Evolutionary conservation across 2,888 invertebrate genomes (phyloP), one percentile per base, ranked within the genome.

Genomic region (Ditylenchus weischeri): DNA sequence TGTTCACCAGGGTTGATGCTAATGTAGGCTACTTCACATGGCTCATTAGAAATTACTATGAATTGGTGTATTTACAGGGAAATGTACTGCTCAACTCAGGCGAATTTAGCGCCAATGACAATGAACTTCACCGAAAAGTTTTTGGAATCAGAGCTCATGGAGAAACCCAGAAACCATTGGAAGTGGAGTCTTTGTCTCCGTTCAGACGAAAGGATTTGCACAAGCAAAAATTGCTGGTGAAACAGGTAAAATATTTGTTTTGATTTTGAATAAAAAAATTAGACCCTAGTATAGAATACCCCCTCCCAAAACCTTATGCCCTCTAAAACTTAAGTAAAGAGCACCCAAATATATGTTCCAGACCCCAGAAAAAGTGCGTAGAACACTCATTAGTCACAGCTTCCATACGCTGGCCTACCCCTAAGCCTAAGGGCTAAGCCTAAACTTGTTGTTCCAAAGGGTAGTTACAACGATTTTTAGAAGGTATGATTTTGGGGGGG

Each of bases 21-120:
- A 54, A 54, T 54, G 54, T 54, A 54, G n/a, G 54, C 21, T 23
- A 54, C 21, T 54, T 54, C n/a, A 29, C 29, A 4, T 29, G 5
- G 29, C 29, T 10, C 54, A 54, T 13, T 10, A 29, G 29, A 18
- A 54, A 10, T 54, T 54, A n/a, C 54, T 15, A 29, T 15, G 11
- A 54, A 54, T 23, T 29, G 10, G 54, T 54, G 29, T 10, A 51
- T 54, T 54, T n/a, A 18, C 10, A 54, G 54, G 54, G 23, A 21
- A 54, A 54, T 54, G 6, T 29, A 13, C n/a, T 54, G 54, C 54
- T 54, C 15, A 54, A 54, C 54, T 54, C 54, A 23, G 54, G 29
- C 1, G 54, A 54, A 29, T 54, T 54, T 10, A 21, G 54, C 10
- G 54, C 23, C 54, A 29, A 54, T 54, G 23, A 54, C 54, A 54